Conservation (phyloP, 2,888 invertebrate species). For the Drosophila parthenogenetica region DNA sequence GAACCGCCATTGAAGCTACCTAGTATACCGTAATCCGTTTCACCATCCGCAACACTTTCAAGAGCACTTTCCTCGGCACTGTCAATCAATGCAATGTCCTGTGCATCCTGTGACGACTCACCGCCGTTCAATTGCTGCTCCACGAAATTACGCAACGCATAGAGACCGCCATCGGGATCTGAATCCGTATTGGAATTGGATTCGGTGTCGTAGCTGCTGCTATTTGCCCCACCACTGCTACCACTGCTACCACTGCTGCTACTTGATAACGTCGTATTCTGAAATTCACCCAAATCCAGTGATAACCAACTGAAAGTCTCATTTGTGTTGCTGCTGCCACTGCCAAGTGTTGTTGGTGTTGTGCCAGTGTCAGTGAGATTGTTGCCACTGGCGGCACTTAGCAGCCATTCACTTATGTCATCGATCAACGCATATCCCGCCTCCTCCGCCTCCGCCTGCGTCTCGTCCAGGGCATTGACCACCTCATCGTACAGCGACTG, state of each 20-base stretch:
- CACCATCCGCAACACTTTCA: slow-evolving; percentile 67
- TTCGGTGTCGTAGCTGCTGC: slow-evolving; percentile 14
- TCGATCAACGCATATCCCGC: slow-evolving; percentile 70
- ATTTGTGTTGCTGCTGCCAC: slow-evolving; percentile 32
- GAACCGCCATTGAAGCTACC: slow-evolving; percentile 64
- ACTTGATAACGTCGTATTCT: slow-evolving; percentile 54
- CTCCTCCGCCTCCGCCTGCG: slow-evolving; percentile 49
- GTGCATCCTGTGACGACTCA: slow-evolving; percentile 61
- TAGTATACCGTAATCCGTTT: slow-evolving; percentile 75
- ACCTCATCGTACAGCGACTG: slow-evolving; percentile 62
- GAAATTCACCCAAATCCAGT: slow-evolving; percentile 50
- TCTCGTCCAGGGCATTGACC: slow-evolving; percentile 47
- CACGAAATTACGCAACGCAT: slow-evolving; percentile 67
- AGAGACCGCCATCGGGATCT: slow-evolving; percentile 39
- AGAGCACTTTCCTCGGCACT: slow-evolving; percentile 82
- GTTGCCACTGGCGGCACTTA: slow-evolving; percentile 48
- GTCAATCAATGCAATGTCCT: slow-evolving; percentile 82
- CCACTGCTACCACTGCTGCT: slow-evolving; percentile 13
- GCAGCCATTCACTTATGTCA: slow-evolving; percentile 71
- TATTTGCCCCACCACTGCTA: slow-evolving; percentile 30
- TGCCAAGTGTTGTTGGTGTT: not conserved
- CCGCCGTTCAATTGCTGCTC: slow-evolving; percentile 63
- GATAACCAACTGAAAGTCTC: slow-evolving; percentile 66
- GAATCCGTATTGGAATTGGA: not conserved
- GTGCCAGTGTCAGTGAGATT: slow-evolving; percentile 17